A percentile compares a stretch with the other conserved stretches of the same genome.
Evolutionary conservation across 2,797 vertebrate species (phyloP).

Genomic region (Hypotaenidia okinawae): DNA sequence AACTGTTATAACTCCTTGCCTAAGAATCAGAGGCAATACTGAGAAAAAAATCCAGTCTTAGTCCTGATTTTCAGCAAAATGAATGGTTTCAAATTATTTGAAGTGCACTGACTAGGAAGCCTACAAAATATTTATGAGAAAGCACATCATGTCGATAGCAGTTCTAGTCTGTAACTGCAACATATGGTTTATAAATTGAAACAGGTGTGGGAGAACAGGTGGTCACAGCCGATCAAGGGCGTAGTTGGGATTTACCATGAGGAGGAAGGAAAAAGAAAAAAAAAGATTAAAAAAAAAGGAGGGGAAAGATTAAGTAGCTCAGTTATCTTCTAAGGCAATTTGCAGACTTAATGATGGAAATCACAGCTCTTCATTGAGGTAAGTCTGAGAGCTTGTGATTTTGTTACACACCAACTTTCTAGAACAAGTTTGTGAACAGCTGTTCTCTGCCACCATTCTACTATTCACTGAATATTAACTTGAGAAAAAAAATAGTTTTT

Average conservation of each 20-base stretch:
- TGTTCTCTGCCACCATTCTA: background rate
- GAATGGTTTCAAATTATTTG: conserved; percentile 71
- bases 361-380: background rate
- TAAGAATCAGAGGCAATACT: conserved; percentile 36
- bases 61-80: conserved; percentile 73
- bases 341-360: conserved; percentile 16
- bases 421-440: background rate
- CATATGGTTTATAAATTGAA: conserved; percentile 86
- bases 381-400: background rate
- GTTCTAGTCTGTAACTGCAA: conserved; percentile 74
- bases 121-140: conserved; percentile 80
- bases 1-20: conserved; percentile 6
- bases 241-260: conserved; percentile 54
- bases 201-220: conserved; percentile 83
- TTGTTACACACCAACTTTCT: background rate
- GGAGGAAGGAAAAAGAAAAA: background rate
- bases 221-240: conserved; percentile 69
- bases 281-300: no score
- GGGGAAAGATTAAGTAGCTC: conserved; percentile 29
- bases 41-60: background rate
- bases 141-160: conserved; percentile 48
- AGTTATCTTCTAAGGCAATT: conserved; percentile 16
- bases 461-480: background rate
- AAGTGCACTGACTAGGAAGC: conserved; percentile 61
- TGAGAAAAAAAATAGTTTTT: background rate